These are phyloP conservation scores for Rhogogaster chlorosoma DNA, from an alignment of 2,888 invertebrate genomes.

Conservation along the genomic window DNA sequence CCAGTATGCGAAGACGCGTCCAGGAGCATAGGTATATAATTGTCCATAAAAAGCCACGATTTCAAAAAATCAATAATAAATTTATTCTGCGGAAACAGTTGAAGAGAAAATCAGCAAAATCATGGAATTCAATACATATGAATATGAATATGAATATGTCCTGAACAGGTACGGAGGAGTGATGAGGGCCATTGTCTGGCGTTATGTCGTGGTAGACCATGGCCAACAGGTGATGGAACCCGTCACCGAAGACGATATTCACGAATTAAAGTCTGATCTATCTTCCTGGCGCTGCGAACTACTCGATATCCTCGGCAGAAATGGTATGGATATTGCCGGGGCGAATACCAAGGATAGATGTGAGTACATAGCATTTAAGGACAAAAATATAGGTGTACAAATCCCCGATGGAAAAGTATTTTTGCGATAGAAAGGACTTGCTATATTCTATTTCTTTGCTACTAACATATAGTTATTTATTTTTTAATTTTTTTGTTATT, in stretches of 20 bases:
- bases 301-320: constrained; percentile 91
- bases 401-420: background rate
- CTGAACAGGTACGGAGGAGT: constrained; percentile 85
- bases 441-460: background rate
- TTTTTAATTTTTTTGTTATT: background rate
- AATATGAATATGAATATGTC: background rate
- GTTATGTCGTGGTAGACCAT: constrained; percentile 94
- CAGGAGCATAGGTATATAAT: constrained; percentile 67
- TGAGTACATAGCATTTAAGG: constrained; percentile 74
- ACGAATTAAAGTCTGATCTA: constrained; percentile 96
- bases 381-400: background rate
- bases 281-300: constrained; percentile 95
- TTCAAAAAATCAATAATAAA: background rate
- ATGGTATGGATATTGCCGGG: constrained; percentile 91
- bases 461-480: background rate
- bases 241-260: constrained; percentile 96
- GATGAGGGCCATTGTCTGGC: constrained; percentile 94
- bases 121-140: background rate
- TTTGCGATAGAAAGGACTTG: background rate
- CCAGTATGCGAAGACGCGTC: constrained; percentile 61
- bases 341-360: constrained; percentile 88
- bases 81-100: background rate
- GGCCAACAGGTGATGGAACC: constrained; percentile 89
- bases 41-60: background rate
- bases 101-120: background rate